Evolutionary conservation across 2,888 invertebrate genomes (phyloP), one percentile per base, ranked within the genome.

Genomic region (Trilocha varians): DNA sequence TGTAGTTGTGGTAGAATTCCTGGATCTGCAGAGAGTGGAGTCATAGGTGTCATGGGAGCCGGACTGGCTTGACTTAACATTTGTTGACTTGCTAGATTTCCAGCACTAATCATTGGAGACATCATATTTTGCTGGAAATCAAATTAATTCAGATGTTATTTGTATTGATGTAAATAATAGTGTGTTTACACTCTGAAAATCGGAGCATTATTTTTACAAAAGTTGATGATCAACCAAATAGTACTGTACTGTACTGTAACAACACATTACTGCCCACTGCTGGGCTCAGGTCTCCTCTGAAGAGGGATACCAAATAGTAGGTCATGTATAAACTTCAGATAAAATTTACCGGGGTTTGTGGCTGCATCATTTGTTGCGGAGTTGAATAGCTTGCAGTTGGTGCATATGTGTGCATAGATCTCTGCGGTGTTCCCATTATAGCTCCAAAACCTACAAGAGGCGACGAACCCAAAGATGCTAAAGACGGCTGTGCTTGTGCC

Each of bases 1-100:
- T 97, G 97, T 66, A 97, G 78, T 67, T 97, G 96, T 16, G 98
- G 98, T 44, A 96, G 88, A 59, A 98, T 97, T 40, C 96, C 96
- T 41, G 97, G 96, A 78, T 97, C 97, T 8, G 95, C 94, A 0
- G 97, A 97, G 44, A 91, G 92, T 32, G 97, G 97, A 6, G 97
- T 97, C 91, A 96, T 93, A 1, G 95, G 95, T 1, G 94, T 94
- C 89, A 92, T 90, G 1, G 96, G 95, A 9, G 93, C 91, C 1
- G 95, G 95, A 62, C 91, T 89, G 2, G 88, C 88, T 39, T 90
- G 89, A 34, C 89, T 88, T 36, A 89, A 80, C 55, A 89, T 86
- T 43, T 90, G 89, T 43, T 91, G 91, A 3, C 88, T 87, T 13
- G 84, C 86, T 40, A 88, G 74, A 49, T 77, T 73, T 58, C 87